phyloP scores from a whole-genome alignment of 2,113 vertebrate genomes.

The Odocoileus hemionus region DNA sequence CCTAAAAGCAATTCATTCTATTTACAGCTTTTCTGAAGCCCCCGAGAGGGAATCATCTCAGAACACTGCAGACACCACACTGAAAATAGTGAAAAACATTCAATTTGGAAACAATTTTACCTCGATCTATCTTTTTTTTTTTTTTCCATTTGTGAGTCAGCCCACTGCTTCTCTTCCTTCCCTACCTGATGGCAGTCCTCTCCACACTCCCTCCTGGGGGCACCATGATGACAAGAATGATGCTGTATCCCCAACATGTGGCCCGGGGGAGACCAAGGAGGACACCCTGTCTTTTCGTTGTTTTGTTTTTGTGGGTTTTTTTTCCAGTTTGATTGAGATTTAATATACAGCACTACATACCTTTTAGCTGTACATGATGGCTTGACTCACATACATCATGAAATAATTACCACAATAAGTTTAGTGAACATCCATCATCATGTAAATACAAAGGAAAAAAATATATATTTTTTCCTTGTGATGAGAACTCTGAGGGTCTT shows the following conservation, averaged over 20 bases:
- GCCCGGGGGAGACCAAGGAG: fast-evolving
- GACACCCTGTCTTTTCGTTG: background rate
- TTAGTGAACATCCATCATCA: background rate
- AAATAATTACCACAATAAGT: background rate
- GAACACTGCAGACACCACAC: constrained; percentile 69
- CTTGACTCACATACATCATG: background rate
- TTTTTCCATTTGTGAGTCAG: background rate
- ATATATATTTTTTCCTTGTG: background rate
- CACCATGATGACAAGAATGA: background rate
- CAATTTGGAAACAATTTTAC: constrained; percentile 72
- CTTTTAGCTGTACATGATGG: background rate
- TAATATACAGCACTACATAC: background rate
- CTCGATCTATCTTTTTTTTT: constrained; percentile 31
- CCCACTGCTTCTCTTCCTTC: background rate
- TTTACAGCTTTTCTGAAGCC: constrained; percentile 79
- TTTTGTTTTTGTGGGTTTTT: background rate
- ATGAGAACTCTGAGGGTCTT: background rate
- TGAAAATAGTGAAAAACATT: constrained; percentile 77
- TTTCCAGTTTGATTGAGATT: background rate
- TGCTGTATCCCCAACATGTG: background rate
- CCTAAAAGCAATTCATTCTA: constrained; percentile 79
- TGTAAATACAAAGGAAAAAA: background rate
- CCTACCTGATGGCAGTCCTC: background rate
- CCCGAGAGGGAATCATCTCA: constrained; percentile 75
- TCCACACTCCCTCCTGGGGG: background rate